Base-by-base conservation (phyloP, 2,888 invertebrate genomes). In the Brachynemurus nebulosus region DNA sequence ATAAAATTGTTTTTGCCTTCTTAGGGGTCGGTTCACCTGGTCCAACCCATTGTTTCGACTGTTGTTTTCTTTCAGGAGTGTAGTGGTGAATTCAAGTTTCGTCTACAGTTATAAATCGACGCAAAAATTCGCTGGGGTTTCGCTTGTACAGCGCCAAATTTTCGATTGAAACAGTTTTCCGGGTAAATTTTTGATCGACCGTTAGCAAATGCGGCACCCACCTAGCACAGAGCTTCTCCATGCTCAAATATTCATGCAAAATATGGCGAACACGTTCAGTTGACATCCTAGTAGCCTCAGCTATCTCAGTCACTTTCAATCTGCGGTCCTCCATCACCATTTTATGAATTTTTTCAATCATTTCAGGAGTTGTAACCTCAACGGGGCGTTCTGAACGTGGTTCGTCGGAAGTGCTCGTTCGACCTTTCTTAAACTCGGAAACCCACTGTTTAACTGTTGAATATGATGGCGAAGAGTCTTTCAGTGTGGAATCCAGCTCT, bases 251-350 rank as follows among this genome's bases (percentile, higher is more conserved):
- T 51, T 55, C 46, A 42, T 50, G 40, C 33, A 54, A 51, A 48
- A 54, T 53, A 34, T 44, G 34, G 42, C 47, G 45, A 39, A 51
- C 52, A 41, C 45, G 40, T 19, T 48, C 49, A 35, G 4, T 44
- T 17, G 51, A 54, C n/a, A 53, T 49, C 35, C 48, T 45, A 19
- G 46, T 39, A 45, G 45, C 45, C 44, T 49, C 43, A 41, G 50
- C 49, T 42, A 54, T 48, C 45, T 54, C 50, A 36, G 50, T 49
- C 45, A n/a, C n/a, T n/a, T n/a, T n/a, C n/a, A n/a, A n/a, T n/a
- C n/a, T n/a, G n/a, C n/a, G n/a, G n/a, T n/a, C n/a, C n/a, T n/a
- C n/a, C n/a, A n/a, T n/a, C n/a, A n/a, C n/a, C n/a, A n/a, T n/a
- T n/a, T n/a, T n/a, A 46, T 50, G 51, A 38, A 54, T 40, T 53